Evolutionary conservation across 2,888 invertebrate species (phyloP), one percentile per base, ranked within the genome.

Genomic region (Alloscopus bannaensis): DNA sequence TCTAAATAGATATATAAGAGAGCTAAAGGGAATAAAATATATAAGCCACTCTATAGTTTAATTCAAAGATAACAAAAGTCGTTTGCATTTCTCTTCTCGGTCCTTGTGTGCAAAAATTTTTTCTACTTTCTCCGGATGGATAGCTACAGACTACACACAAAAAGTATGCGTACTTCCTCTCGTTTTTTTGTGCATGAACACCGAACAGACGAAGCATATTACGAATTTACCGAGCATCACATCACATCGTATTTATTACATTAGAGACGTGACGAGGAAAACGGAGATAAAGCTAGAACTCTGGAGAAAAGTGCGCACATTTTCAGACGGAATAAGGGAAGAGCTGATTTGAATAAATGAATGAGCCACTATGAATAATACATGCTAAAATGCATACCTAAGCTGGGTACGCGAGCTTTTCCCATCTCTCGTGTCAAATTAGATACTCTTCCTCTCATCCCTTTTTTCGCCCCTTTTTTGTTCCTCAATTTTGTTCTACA

Each of bases 291-390:
- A 47, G 36, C 36, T 36, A 50, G 50, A 8, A n/a, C n/a, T n/a
- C 36, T 36, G 13, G 36, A 13, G 36, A 36, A 36, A 36, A 36
- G 6, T 36, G 36, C 36, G 36, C 36, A 36, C 36, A 36, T 36
- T 36, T 36, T 36, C 36, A 16, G 31, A 50, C 20, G 66, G 55
- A 45, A 55, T 29, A 64, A 40, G 26, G 29, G n/a, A 8, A 75
- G 59, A 47, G 73, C 68, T 68, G 60, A 60, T 68, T 76, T 76
- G 76, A 76, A 76, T 76, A 68, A 76, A 59, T 59, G 50, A 75
- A 76, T 60, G 68, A 76, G 66, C 29, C 57, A 26, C 52, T 68
- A 76, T 76, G 76, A 76, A 76, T 76, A 76, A 76, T 68, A 24
- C 6, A 60, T 50, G 47, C 28, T 47, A 31, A 45, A 16, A 45